phyloP scores from a whole-genome alignment of 2,888 invertebrate genomes.

The Ormia ochracea region DNA sequence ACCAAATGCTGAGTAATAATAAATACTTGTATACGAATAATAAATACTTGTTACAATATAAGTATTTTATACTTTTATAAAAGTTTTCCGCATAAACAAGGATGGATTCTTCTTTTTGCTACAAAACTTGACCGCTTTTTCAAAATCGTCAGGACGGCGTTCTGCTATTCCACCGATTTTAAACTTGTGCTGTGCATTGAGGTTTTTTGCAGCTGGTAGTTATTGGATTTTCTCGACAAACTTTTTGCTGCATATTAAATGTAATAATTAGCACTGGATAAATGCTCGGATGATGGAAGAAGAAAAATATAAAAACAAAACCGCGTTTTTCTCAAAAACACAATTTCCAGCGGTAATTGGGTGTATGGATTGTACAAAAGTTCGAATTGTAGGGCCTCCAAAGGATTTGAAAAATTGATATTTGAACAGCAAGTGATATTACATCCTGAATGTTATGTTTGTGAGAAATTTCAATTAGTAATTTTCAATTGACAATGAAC shows the following conservation, averaged over 20 bases:
- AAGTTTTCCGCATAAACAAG: no score
- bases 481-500: slow-evolving; percentile 5
- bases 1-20: no score
- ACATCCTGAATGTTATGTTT: slow-evolving; percentile 1
- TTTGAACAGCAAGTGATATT: slow-evolving; percentile 16
- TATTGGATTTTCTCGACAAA: no score
- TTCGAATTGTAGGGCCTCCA: slow-evolving; percentile 11
- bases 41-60: no score
- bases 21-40: no score
- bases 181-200: not conserved
- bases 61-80: no score
- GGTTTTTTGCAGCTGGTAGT: slow-evolving; percentile 17
- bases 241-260: not conserved
- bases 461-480: not conserved
- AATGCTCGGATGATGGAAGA: slow-evolving; percentile 10
- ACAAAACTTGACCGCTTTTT: no score
- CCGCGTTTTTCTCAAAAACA: not conserved
- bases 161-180: no score
- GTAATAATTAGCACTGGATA: not conserved
- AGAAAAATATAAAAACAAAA: not conserved
- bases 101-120: no score
- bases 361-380: slow-evolving; percentile 9
- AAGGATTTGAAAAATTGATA: slow-evolving; percentile 12
- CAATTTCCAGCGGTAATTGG: slow-evolving; percentile 15
- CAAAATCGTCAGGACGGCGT: no score